Evolutionary conservation across 1,140 invertebrate species (phyloP).

Genomic region (Nephotettix cincticeps): DNA sequence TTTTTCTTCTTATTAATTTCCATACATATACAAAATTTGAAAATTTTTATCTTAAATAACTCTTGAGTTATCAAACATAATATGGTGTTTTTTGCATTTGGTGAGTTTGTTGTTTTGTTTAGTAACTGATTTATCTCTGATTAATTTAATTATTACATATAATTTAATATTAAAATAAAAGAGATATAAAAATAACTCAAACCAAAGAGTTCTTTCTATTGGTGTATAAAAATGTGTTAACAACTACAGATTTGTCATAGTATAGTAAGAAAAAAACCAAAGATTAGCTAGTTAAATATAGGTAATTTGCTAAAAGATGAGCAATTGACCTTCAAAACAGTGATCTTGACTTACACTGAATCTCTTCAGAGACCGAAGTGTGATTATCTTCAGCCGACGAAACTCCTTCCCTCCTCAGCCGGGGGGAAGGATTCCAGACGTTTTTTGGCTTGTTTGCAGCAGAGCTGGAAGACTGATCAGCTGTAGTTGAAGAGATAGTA

Average conservation of each 20-base stretch:
- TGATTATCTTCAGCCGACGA: conserved; percentile 27
- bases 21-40: not conserved
- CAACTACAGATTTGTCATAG: no score
- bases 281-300: no score
- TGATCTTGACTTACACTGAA: not conserved
- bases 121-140: not conserved
- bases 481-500: not conserved
- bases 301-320: no score
- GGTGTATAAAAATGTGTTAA: not conserved
- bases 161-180: not conserved
- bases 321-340: no score
- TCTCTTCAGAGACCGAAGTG: conserved; percentile 20
- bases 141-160: not conserved
- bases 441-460: conserved; percentile 25
- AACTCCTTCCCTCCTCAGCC: conserved; percentile 28
- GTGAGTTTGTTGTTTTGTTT: not conserved
- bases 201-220: not conserved
- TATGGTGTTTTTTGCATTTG: not conserved
- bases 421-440: conserved; percentile 29
- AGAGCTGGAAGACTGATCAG: not conserved
- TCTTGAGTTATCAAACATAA: not conserved
- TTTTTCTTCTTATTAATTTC: not conserved
- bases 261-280: no score
- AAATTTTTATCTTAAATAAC: no score
- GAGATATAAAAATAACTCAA: not conserved